Conservation (phyloP, 1,140 invertebrate genomes). For the Pentalonia nigronervosa region DNA sequence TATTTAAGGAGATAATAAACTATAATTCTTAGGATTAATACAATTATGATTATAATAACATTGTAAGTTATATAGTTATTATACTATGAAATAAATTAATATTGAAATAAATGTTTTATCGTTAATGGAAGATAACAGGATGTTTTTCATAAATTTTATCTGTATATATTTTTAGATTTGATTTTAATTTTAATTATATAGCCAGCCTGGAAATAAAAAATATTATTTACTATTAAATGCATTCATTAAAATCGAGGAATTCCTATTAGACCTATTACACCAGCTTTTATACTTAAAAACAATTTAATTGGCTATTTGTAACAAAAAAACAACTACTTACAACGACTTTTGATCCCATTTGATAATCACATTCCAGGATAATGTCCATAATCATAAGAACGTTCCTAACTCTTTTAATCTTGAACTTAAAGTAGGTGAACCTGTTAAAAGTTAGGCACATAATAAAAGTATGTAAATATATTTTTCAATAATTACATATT, state of each 20-base stretch:
- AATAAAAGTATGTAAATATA: too few species aligned
- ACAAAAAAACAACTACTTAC: neutral
- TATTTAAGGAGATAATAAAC: neutral
- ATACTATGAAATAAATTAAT: neutral
- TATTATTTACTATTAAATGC: neutral
- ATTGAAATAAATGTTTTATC: neutral
- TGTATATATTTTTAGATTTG: neutral
- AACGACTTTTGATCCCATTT: conserved; percentile 16
- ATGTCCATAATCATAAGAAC: neutral
- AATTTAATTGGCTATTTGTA: neutral
- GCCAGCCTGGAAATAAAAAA: neutral
- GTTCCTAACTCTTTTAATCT: neutral
- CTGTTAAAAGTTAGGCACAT: too few species aligned
- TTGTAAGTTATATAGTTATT: neutral
- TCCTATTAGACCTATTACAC: neutral
- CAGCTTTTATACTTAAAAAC: neutral
- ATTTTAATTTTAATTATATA: neutral
- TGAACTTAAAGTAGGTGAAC: neutral
- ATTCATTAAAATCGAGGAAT: neutral
- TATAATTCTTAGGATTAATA: neutral
- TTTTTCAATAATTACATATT: neutral
- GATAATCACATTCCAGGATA: neutral
- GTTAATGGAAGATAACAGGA: neutral
- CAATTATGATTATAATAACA: neutral
- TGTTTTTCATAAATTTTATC: neutral